These are phyloP conservation scores for Enoplosus armatus DNA, from an alignment of 2,797 vertebrate species.

Conservation along the genomic window DNA sequence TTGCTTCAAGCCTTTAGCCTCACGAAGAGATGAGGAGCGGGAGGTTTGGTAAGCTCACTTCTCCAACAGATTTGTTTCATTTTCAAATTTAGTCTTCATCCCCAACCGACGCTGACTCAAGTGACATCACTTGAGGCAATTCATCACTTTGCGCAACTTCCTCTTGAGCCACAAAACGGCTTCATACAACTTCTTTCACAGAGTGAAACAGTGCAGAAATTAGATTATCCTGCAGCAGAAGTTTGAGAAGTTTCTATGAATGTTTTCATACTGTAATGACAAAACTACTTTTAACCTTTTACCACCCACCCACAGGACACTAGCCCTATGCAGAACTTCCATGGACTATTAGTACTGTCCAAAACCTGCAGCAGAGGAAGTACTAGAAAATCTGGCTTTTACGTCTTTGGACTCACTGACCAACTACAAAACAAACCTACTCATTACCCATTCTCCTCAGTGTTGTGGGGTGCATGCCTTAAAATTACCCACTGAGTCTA, in stretches of 20 bases:
- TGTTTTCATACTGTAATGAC: neutral
- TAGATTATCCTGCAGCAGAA: neutral
- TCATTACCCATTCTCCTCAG: no score
- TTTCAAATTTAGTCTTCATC: no score
- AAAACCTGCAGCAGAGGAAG: neutral
- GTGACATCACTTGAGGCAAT: no score
- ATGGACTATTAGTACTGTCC: neutral
- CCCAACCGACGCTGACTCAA: no score
- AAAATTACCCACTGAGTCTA: conserved; percentile 9
- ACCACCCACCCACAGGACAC: neutral
- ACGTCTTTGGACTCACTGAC: neutral
- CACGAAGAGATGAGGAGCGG: neutral
- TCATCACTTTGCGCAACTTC: no score
- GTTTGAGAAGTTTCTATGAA: neutral
- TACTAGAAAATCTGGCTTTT: neutral
- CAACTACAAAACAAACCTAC: no score
- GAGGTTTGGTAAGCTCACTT: neutral
- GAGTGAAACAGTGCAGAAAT: no score
- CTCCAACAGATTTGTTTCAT: no score
- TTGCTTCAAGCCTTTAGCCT: neutral
- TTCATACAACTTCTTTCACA: no score
- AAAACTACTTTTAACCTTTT: neutral
- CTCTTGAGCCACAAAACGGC: no score
- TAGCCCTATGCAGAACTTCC: neutral
- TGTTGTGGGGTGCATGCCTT: conserved; percentile 1